Conservation (phyloP, 2,113 vertebrate genomes). For the Loxodonta africana region DNA sequence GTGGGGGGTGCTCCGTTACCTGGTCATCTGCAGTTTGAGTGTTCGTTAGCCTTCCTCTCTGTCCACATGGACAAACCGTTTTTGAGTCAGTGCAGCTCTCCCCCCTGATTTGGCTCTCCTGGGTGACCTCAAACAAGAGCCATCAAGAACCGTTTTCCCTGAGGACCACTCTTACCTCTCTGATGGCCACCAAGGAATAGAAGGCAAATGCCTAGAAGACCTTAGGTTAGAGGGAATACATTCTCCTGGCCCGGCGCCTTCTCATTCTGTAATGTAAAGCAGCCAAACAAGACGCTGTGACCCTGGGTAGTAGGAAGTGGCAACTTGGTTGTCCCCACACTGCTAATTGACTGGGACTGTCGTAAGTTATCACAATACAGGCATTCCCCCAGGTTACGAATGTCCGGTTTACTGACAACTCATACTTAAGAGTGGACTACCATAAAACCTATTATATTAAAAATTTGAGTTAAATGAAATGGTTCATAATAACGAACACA, state of each 20-base stretch:
- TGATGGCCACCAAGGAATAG: background rate
- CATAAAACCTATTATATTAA: too few species aligned
- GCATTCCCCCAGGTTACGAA: too few species aligned
- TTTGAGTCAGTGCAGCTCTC: background rate
- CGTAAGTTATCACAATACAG: fast-evolving
- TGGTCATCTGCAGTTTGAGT: background rate
- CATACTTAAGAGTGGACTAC: too few species aligned
- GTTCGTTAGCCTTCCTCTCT: background rate
- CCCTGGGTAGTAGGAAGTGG: background rate
- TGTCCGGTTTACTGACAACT: too few species aligned
- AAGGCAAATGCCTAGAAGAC: background rate
- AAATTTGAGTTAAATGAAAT: too few species aligned
- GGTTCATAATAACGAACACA: too few species aligned
- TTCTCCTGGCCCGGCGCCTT: background rate
- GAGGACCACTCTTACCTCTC: background rate
- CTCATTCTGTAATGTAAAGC: background rate
- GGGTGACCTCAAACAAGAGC: background rate
- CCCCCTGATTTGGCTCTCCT: background rate
- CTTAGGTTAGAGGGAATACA: background rate
- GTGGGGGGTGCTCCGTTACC: background rate
- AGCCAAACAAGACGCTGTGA: background rate
- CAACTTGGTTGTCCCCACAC: background rate
- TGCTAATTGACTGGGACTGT: background rate
- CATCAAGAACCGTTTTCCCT: background rate
- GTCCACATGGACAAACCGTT: background rate